These are phyloP conservation scores for Cyanocitta stelleri DNA, from an alignment of 2,113 vertebrate species.

Conservation along the genomic window DNA sequence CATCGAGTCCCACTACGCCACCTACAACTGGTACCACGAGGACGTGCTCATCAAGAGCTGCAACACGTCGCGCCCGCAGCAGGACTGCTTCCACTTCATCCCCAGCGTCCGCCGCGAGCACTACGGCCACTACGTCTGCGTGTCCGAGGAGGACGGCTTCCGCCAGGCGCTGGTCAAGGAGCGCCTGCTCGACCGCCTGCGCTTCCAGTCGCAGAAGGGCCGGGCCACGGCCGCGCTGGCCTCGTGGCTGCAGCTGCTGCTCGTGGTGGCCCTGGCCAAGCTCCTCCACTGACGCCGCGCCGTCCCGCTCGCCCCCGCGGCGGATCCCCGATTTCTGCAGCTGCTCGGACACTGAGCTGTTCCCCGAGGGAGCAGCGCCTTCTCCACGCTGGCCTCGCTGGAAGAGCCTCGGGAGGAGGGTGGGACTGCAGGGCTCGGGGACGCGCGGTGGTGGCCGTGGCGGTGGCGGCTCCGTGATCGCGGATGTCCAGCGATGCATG, in stretches of 20 bases:
- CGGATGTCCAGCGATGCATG: not conserved
- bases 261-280: not conserved
- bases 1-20: constrained; percentile 71
- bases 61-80: constrained; percentile 56
- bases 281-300: constrained; percentile 42
- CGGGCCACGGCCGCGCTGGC: not conserved
- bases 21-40: constrained; percentile 71
- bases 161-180: constrained; percentile 58
- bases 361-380: not conserved
- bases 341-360: not conserved
- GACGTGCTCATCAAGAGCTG: constrained; percentile 62
- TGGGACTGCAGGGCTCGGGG: not conserved
- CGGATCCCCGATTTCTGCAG: not conserved
- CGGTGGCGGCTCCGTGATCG: not conserved
- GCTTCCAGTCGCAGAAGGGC: not conserved
- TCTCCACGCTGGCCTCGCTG: not conserved
- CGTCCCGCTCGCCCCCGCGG: not conserved
- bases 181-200: constrained; percentile 26
- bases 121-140: constrained; percentile 66
- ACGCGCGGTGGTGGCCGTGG: accelerated
- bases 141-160: constrained; percentile 69
- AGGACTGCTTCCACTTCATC: constrained; percentile 71
- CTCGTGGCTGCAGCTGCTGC: constrained; percentile 46
- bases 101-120: constrained; percentile 57
- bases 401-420: not conserved